Evolutionary conservation across 37 sponge, comb jelly and placozoan genomes (phyloP).

Genomic region (Mnemiopsis leidyi): DNA sequence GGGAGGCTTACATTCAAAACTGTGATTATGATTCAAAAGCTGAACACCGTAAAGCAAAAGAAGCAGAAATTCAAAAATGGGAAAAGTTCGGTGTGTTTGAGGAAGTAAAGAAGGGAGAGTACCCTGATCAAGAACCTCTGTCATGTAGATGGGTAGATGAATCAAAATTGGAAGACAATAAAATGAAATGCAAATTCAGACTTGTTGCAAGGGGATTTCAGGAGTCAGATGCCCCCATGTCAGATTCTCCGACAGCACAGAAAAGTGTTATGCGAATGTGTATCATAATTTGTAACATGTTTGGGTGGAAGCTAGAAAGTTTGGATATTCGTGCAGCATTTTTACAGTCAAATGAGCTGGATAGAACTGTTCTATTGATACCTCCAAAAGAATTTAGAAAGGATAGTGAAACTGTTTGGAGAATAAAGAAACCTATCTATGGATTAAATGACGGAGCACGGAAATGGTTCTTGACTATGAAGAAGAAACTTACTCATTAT

Average conservation of each 20-base stretch:
- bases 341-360: neutral
- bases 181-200: neutral
- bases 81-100: neutral
- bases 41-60: neutral
- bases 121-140: neutral
- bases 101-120: neutral
- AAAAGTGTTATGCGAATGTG: neutral
- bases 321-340: conserved; percentile 2
- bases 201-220: neutral
- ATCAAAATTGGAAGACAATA: neutral
- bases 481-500: neutral
- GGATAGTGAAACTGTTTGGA: neutral
- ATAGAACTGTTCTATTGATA: neutral
- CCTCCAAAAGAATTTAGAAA: conserved; percentile 27
- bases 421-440: neutral
- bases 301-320: neutral
- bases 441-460: neutral
- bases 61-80: neutral
- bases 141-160: neutral
- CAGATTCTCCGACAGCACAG: conserved; percentile 2
- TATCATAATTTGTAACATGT: neutral
- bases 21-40: neutral
- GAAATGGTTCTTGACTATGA: neutral
- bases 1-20: neutral
- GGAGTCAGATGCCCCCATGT: neutral